phyloP scores from a whole-genome alignment of 2,797 vertebrate genomes.

The Danio jaintianensis region DNA sequence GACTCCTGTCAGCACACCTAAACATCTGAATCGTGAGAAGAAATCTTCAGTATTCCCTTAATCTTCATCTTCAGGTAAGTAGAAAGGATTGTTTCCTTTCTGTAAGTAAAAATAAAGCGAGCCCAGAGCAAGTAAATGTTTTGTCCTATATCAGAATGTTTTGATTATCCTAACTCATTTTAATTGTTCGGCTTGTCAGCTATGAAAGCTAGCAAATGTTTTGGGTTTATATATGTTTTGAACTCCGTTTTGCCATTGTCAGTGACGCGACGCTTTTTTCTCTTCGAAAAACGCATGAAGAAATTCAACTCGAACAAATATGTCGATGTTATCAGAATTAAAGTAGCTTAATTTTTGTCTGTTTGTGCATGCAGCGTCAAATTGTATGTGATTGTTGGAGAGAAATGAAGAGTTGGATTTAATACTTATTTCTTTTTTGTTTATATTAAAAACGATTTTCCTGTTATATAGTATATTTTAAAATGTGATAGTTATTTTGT shows the following conservation, averaged over 20 bases:
- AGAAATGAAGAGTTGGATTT: background rate
- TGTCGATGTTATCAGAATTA: background rate
- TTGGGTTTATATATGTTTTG: no score
- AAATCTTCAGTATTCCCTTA: background rate
- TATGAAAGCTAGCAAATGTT: background rate
- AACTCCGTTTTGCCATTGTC: background rate
- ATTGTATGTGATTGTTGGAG: background rate
- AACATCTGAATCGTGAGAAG: slow-evolving; percentile 23
- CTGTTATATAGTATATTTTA: background rate
- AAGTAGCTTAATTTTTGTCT: background rate
- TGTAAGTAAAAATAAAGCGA: background rate
- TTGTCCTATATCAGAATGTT: background rate
- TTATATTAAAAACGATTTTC: background rate
- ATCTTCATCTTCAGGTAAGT: slow-evolving; percentile 32
- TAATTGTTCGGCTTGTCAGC: background rate
- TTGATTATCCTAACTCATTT: background rate
- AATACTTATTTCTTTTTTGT: background rate
- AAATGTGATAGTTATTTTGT: background rate
- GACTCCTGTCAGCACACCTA: slow-evolving; percentile 33
- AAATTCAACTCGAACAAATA: background rate
- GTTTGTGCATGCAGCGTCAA: background rate
- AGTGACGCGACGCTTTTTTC: background rate
- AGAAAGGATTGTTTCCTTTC: background rate
- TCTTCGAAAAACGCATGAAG: no score
- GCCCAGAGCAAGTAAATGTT: background rate